A percentile compares a stretch with the other conserved stretches of the same genome.
phyloP scores from a whole-genome alignment of 2,113 vertebrate genomes.

The Alligator mississippiensis region DNA sequence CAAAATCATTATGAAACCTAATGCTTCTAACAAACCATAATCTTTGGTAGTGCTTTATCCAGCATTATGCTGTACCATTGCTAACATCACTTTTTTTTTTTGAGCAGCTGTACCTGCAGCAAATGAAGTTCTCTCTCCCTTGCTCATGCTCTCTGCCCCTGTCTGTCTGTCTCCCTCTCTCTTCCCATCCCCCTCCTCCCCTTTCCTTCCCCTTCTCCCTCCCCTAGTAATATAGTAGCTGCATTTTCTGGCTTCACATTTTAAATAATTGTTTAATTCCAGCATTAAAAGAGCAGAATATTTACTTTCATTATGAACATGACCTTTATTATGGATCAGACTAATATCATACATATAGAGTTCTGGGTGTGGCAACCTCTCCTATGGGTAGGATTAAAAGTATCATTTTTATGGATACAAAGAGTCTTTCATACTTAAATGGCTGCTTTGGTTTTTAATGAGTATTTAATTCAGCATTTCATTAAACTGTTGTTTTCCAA shows the following conservation, averaged over 20 bases:
- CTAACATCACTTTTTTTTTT: not conserved
- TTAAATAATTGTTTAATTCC: not conserved
- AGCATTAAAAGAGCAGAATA: not conserved
- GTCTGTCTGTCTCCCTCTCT: too few species aligned
- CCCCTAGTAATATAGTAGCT: not conserved
- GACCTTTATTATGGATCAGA: not conserved
- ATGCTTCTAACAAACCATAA: constrained; percentile 36
- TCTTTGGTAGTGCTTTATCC: constrained; percentile 3
- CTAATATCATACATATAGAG: not conserved
- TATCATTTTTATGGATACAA: not conserved
- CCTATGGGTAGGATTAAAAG: not conserved
- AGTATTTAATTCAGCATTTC: constrained; percentile 1
- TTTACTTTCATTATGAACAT: not conserved
- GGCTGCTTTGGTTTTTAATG: not conserved
- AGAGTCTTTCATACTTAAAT: not conserved
- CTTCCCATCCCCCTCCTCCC: too few species aligned
- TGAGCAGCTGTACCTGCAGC: not conserved
- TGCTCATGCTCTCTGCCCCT: too few species aligned
- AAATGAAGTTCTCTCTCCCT: not conserved
- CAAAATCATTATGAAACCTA: constrained; percentile 57
- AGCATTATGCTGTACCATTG: not conserved
- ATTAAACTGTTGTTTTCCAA: not conserved
- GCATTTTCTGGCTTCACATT: not conserved
- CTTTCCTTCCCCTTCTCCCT: too few species aligned
- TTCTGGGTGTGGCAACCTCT: not conserved